Conservation (phyloP, 2,797 vertebrate genomes). For the Poliocrania exsul region DNA sequence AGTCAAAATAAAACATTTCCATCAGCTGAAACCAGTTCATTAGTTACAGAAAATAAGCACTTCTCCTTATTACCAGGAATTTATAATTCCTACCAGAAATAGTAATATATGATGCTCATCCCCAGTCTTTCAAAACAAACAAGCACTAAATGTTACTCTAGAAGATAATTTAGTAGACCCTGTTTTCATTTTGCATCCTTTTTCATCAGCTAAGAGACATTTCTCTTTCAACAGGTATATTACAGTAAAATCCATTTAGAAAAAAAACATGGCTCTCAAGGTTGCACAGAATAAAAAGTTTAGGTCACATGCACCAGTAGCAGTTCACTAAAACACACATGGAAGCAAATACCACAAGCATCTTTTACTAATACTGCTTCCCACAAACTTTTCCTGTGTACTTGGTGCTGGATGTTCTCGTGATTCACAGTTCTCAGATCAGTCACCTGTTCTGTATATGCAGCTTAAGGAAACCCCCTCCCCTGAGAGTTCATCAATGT, state of each 20-base stretch:
- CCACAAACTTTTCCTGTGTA: neutral
- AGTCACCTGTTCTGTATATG: fast-evolving
- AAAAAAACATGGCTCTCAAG: neutral
- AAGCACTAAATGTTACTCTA: neutral
- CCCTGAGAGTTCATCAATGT: neutral
- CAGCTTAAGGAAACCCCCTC: neutral
- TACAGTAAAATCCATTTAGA: neutral
- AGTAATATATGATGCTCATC: neutral
- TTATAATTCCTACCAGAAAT: neutral
- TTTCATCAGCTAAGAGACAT: neutral
- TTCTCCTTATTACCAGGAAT: neutral
- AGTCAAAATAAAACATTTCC: neutral
- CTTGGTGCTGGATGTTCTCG: neutral
- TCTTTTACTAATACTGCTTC: neutral
- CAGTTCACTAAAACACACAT: neutral
- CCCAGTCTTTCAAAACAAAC: neutral
- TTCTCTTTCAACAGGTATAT: neutral
- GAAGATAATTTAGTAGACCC: neutral
- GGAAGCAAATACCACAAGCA: neutral
- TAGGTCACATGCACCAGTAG: neutral
- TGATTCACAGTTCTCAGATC: neutral
- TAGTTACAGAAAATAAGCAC: neutral
- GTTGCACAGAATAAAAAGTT: neutral
- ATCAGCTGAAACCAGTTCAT: neutral
- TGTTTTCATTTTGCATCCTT: neutral